These are phyloP conservation scores for Strix uralensis DNA, from an alignment of 2,113 vertebrate species.

Conservation along the genomic window DNA sequence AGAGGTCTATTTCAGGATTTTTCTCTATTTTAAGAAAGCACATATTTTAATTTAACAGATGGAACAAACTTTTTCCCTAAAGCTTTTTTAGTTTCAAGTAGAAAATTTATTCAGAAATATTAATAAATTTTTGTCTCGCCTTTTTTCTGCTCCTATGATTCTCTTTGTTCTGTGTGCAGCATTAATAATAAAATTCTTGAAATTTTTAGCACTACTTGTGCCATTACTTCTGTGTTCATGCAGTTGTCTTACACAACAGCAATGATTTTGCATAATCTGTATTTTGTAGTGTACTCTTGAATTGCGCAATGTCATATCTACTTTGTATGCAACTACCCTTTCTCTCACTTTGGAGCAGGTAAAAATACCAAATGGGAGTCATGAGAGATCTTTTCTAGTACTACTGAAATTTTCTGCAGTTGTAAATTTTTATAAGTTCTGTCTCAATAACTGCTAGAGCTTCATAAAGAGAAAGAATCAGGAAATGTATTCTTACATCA, in stretches of 20 bases:
- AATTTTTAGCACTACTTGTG: not conserved
- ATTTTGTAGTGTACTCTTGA: not conserved
- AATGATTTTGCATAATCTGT: not conserved
- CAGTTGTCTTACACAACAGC: not conserved
- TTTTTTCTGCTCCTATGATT: not conserved
- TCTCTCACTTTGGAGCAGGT: not conserved
- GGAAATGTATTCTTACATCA: not conserved
- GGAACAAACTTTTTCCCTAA: not conserved
- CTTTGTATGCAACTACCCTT: not conserved
- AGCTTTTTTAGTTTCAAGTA: not conserved
- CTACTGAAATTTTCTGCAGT: not conserved
- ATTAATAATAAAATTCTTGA: not conserved
- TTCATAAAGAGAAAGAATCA: not conserved
- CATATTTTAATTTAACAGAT: not conserved
- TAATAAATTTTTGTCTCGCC: not conserved
- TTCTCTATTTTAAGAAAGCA: not conserved
- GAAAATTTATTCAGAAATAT: not conserved
- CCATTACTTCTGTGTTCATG: not conserved
- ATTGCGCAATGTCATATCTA: not conserved
- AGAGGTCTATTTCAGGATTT: not conserved
- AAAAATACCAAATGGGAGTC: not conserved
- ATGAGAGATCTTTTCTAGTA: not conserved
- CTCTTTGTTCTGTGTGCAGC: not conserved
- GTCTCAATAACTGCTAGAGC: not conserved
- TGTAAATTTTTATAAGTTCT: slow-evolving; percentile 12